A percentile compares a stretch with the other conserved stretches of the same genome.
phyloP scores from a whole-genome alignment of 2,888 invertebrate genomes.

The Quadroppia sp. region DNA sequence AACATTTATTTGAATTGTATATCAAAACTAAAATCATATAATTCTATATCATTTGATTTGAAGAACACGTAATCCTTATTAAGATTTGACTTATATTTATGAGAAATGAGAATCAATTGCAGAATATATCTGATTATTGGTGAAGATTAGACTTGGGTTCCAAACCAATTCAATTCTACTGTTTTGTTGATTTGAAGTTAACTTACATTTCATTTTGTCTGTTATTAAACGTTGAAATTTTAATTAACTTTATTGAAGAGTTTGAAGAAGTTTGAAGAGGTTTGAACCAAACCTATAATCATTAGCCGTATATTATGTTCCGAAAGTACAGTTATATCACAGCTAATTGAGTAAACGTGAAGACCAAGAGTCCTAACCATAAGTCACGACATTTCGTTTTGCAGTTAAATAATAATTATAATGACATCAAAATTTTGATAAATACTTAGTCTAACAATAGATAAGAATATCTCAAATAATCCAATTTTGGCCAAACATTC shows the following conservation, averaged over 20 bases:
- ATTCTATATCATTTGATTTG: conserved; percentile 7
- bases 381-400: conserved; percentile 28
- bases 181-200: not conserved
- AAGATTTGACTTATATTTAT: not conserved
- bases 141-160: not conserved
- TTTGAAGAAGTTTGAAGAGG: not conserved
- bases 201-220: not conserved
- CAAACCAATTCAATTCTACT: not conserved
- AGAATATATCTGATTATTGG: not conserved
- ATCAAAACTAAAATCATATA: conserved; percentile 9
- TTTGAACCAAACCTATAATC: not conserved
- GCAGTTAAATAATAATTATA: not conserved
- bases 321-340: conserved; percentile 19
- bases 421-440: not conserved
- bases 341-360: not conserved
- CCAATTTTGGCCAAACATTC: conserved; percentile 6
- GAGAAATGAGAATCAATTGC: not conserved
- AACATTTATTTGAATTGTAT: not conserved
- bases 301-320: not conserved
- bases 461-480: not conserved
- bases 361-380: conserved; percentile 18
- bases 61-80: not conserved
- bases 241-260: not conserved
- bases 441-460: not conserved
- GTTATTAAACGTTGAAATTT: conserved; percentile 9